These are phyloP conservation scores for Drosophila fulvimacula DNA, from an alignment of 2,888 invertebrate species.

Conservation along the genomic window DNA sequence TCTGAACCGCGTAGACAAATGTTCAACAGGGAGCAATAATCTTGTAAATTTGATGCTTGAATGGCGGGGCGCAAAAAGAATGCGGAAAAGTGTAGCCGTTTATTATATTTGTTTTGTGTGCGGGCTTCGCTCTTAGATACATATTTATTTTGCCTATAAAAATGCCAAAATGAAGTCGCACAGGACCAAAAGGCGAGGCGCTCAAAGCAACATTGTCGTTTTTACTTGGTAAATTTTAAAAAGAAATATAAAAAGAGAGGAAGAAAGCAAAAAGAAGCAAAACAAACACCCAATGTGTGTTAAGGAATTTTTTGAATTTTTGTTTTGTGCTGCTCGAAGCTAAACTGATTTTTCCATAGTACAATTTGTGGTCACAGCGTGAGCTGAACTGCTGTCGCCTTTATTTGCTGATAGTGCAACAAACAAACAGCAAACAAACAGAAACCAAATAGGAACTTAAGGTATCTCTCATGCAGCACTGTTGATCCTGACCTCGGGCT, in stretches of 20 bases:
- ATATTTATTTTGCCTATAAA: slow-evolving; percentile 49
- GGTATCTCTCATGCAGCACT: slow-evolving; percentile 18
- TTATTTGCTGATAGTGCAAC: slow-evolving; percentile 62
- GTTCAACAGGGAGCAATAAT: slow-evolving; percentile 77
- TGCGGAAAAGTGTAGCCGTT: slow-evolving; percentile 28
- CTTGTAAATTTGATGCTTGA: slow-evolving; percentile 69
- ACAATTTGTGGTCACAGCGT: slow-evolving; percentile 30
- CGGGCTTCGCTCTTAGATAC: slow-evolving; percentile 8
- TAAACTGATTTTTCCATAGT: slow-evolving; percentile 40
- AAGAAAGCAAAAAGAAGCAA: background rate
- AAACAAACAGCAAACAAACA: slow-evolving; percentile 35
- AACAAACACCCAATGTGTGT: slow-evolving; percentile 45
- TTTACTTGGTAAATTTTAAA: slow-evolving; percentile 21
- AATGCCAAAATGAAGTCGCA: slow-evolving; percentile 57
- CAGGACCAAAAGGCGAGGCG: slow-evolving; percentile 23
- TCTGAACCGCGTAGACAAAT: slow-evolving; percentile 49
- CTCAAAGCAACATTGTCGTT: slow-evolving; percentile 41
- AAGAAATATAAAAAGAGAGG: background rate
- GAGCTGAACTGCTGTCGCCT: slow-evolving; percentile 41
- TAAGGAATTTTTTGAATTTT: slow-evolving; percentile 39
- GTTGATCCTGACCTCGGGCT: slow-evolving; percentile 33
- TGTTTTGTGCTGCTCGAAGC: slow-evolving; percentile 30
- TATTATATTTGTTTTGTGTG: slow-evolving; percentile 56
- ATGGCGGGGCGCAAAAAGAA: slow-evolving; percentile 29
- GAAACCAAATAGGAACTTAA: slow-evolving; percentile 31